Evolutionary conservation across 1,140 invertebrate species (phyloP).

Genomic region (Lucilia cuprina): DNA sequence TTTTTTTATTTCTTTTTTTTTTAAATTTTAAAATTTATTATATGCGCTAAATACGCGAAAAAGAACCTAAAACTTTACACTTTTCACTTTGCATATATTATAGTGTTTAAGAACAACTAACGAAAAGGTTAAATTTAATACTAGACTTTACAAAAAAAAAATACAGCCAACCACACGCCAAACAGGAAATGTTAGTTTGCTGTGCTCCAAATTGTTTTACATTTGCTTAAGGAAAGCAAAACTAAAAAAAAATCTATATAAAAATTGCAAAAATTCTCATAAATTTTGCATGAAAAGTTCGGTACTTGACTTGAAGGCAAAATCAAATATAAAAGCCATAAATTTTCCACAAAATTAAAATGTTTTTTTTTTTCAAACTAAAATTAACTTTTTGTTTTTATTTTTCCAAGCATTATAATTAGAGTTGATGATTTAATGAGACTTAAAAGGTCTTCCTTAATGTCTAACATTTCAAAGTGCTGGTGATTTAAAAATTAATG

Average conservation of each 20-base stretch:
- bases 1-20: not conserved
- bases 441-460: too few relatives aligned
- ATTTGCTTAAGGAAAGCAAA: not conserved
- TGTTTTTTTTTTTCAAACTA: not conserved
- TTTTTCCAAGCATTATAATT: not conserved
- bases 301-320: not conserved
- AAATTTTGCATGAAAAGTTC: not conserved
- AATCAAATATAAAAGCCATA: conserved; percentile 9
- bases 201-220: not conserved
- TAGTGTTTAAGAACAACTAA: not conserved
- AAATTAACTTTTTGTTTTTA: not conserved
- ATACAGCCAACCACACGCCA: not conserved
- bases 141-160: not conserved
- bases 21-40: conserved; percentile 30
- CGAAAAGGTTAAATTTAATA: conserved; percentile 30
- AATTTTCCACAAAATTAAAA: not conserved
- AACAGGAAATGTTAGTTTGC: conserved; percentile 27
- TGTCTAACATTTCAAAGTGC: too few relatives aligned
- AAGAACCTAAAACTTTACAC: too few relatives aligned
- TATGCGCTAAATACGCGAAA: conserved; percentile 22
- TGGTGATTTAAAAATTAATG: too few relatives aligned
- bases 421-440: not conserved
- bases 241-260: not conserved
- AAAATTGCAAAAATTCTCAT: not conserved
- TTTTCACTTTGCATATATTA: not conserved